Evolutionary conservation across 2,797 vertebrate species (phyloP).

Genomic region (Vespertilio murinus): DNA sequence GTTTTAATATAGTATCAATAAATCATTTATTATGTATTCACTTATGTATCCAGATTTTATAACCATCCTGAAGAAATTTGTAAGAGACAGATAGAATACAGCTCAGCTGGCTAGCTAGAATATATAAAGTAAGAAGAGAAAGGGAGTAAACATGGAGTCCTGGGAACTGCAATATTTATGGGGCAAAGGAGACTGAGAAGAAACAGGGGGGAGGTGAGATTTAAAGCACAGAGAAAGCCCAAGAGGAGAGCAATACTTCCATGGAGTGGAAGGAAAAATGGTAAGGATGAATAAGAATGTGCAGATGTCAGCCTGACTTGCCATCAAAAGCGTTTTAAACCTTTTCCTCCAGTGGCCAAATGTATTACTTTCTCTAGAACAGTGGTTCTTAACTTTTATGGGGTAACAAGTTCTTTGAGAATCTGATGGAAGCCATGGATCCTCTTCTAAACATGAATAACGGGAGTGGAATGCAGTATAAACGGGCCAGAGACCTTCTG

Average conservation of each 20-base stretch:
- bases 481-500: background rate
- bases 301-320: background rate
- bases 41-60: conserved; percentile 48
- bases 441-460: background rate
- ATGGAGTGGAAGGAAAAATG: background rate
- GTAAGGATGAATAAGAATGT: background rate
- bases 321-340: background rate
- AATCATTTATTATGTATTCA: conserved; percentile 58
- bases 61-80: conserved; percentile 27
- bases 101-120: conserved; percentile 14
- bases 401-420: conserved; percentile 6
- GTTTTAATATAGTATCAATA: conserved; percentile 21
- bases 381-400: conserved; percentile 11
- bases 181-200: conserved; percentile 31
- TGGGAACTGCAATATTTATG: conserved; percentile 32
- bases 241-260: background rate
- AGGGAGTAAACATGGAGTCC: background rate
- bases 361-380: conserved; percentile 24
- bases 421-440: background rate
- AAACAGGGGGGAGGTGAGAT: conserved; percentile 13
- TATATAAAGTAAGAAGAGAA: conserved; percentile 31
- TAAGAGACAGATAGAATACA: conserved; percentile 9
- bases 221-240: conserved; percentile 29
- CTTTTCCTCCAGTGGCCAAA: background rate
- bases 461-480: background rate